phyloP scores from a whole-genome alignment of 2,797 vertebrate genomes.

The Pipistrellus kuhlii region DNA sequence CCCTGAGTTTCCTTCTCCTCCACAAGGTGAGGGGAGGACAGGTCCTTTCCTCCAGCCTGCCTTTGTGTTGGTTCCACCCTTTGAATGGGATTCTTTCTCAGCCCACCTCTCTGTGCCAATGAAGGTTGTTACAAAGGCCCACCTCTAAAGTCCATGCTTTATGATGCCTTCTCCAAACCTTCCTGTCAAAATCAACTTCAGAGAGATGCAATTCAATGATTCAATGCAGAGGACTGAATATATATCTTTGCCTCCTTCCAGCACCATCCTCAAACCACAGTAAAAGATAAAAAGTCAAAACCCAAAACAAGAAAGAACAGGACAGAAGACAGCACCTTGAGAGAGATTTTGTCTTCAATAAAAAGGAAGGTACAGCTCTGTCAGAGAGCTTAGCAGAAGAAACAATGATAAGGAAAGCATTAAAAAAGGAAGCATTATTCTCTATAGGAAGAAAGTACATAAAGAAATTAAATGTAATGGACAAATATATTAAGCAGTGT shows the following conservation, averaged over 20 bases:
- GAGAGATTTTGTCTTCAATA: neutral
- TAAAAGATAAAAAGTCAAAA: neutral
- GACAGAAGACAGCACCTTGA: neutral
- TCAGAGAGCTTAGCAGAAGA: neutral
- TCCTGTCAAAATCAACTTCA: neutral
- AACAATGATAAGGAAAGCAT: neutral
- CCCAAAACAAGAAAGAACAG: neutral
- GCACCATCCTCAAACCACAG: neutral
- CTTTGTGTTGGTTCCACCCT: too few relatives aligned
- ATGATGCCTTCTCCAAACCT: neutral
- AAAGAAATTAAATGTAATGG: neutral
- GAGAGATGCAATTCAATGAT: neutral
- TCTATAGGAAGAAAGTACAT: neutral
- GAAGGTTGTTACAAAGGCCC: neutral
- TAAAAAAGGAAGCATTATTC: neutral
- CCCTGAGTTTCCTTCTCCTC: neutral
- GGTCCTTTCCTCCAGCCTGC: neutral
- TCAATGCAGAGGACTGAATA: neutral
- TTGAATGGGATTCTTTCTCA: neutral
- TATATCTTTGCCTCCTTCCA: neutral
- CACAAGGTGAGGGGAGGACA: rapidly evolving
- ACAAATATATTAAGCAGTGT: neutral
- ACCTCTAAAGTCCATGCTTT: neutral
- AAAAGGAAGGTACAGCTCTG: neutral
- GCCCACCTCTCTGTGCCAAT: neutral